Conservation (phyloP, 2,888 invertebrate species). For the Drosophila diplacantha region DNA sequence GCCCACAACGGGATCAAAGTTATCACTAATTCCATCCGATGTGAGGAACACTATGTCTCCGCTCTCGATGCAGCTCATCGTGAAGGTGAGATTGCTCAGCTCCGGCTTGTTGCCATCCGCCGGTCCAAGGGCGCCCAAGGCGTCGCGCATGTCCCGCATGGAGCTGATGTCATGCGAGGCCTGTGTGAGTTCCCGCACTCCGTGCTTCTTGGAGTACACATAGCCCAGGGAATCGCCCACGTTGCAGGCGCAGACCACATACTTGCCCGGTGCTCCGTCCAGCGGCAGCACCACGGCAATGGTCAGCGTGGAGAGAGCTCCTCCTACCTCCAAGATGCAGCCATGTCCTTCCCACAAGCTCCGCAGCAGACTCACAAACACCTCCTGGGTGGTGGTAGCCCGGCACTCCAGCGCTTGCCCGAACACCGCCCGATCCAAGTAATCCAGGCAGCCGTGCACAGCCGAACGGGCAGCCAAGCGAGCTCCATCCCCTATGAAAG, state of each 20-base stretch:
- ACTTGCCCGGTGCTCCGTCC: conserved; percentile 78
- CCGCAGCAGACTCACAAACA: conserved; percentile 86
- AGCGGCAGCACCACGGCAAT: conserved; percentile 86
- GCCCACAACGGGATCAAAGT: conserved; percentile 94
- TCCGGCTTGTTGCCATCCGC: conserved; percentile 91
- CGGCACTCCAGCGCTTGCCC: conserved; percentile 77
- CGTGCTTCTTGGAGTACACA: conserved; percentile 85
- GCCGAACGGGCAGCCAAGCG: conserved; percentile 91
- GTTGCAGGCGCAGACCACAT: conserved; percentile 90
- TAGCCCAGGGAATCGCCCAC: conserved; percentile 94
- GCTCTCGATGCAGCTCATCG: conserved; percentile 87
- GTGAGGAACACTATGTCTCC: conserved; percentile 92
- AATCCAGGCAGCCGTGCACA: conserved; percentile 89
- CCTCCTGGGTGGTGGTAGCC: conserved; percentile 82
- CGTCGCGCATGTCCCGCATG: conserved; percentile 92
- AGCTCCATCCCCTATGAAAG: conserved; percentile 83
- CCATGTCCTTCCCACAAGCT: conserved; percentile 92
- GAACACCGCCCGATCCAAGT: conserved; percentile 86
- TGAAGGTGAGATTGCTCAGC: conserved; percentile 90
- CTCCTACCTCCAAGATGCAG: conserved; percentile 88
- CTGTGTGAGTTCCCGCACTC: conserved; percentile 90
- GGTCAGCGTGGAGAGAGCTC: conserved; percentile 89
- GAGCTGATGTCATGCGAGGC: conserved; percentile 89
- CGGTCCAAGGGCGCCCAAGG: conserved; percentile 91
- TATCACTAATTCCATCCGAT: conserved; percentile 93